phyloP scores from a whole-genome alignment of 2,888 invertebrate genomes.

The Phania funesta region DNA sequence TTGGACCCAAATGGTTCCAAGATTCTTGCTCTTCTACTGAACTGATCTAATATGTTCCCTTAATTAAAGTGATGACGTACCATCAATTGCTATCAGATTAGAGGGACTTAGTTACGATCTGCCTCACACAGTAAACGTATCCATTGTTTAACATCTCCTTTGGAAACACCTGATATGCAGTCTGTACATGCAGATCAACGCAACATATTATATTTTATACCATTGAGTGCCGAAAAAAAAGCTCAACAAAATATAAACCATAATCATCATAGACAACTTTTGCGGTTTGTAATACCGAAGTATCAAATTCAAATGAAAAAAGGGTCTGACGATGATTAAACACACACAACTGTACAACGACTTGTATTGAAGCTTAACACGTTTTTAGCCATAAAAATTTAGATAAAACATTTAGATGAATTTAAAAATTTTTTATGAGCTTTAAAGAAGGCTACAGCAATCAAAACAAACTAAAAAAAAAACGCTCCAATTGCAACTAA shows the following conservation, averaged over 20 bases:
- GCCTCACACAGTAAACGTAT: too few species aligned
- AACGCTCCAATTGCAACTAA: slow-evolving; percentile 65
- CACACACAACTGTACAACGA: too few species aligned
- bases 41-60: too few species aligned
- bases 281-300: slow-evolving; percentile 42
- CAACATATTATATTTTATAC: neutral
- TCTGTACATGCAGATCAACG: neutral
- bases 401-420: slow-evolving; percentile 1
- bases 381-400: slow-evolving; percentile 28
- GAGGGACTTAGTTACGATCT: too few species aligned
- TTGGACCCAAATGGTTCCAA: too few species aligned
- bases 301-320: slow-evolving; percentile 33
- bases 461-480: slow-evolving; percentile 5
- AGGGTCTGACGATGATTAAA: neutral
- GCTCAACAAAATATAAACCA: slow-evolving; percentile 7
- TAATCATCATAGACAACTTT: slow-evolving; percentile 45
- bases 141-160: neutral
- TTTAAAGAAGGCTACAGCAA: neutral
- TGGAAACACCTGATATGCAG: neutral
- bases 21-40: too few species aligned
- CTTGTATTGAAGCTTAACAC: neutral
- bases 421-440: slow-evolving; percentile 37
- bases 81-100: too few species aligned
- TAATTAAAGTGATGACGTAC: too few species aligned
- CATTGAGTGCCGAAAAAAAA: neutral